Conservation (phyloP, 2,888 invertebrate genomes). For the Dermolepida albohirtum region DNA sequence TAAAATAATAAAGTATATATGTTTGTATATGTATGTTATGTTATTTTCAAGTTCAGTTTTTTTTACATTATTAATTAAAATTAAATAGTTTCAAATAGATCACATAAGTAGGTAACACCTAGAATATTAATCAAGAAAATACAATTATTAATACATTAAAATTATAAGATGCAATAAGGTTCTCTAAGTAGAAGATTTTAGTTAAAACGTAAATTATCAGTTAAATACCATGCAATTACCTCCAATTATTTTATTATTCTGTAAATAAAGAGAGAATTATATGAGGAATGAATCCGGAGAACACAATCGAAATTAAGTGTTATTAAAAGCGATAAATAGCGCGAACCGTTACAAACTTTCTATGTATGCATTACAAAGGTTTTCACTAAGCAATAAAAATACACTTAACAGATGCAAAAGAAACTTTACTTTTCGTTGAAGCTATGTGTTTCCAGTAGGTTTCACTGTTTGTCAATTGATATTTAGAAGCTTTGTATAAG, state of each 20-base stretch:
- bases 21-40: too few relatives aligned
- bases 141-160: too few relatives aligned
- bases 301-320: neutral
- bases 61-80: too few relatives aligned
- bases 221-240: constrained; percentile 21
- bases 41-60: too few relatives aligned
- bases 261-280: constrained; percentile 8
- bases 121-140: too few relatives aligned
- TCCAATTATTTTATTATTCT: constrained; percentile 26
- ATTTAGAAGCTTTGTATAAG: too few relatives aligned
- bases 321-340: too few relatives aligned
- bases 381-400: constrained; percentile 34
- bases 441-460: neutral
- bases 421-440: constrained; percentile 31
- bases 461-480: too few relatives aligned
- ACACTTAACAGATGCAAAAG: constrained; percentile 15
- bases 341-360: neutral
- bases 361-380: constrained; percentile 24
- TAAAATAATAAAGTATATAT: too few relatives aligned
- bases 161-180: too few relatives aligned
- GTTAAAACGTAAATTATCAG: constrained; percentile 2
- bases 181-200: constrained; percentile 8
- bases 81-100: too few relatives aligned
- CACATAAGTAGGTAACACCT: too few relatives aligned
- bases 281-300: constrained; percentile 6